A percentile compares a stretch with the other conserved stretches of the same genome.
phyloP scores from a whole-genome alignment of 2,888 invertebrate species.

The Sinopyrophorus schimmeli region DNA sequence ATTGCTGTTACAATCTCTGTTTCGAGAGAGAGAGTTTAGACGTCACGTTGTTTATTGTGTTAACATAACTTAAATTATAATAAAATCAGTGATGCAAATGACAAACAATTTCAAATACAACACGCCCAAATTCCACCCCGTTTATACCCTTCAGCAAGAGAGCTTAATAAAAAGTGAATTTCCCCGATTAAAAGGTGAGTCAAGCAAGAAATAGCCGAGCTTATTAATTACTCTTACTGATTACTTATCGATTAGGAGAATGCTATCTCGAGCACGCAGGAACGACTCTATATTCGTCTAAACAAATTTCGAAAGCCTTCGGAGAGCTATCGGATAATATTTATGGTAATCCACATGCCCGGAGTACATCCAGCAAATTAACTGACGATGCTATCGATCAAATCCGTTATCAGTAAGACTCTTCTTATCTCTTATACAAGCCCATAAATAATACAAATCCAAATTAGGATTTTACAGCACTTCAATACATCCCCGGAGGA shows the following conservation, averaged over 20 bases:
- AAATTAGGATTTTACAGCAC: conserved; percentile 77
- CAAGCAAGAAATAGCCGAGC: too few relatives aligned
- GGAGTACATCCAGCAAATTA: conserved; percentile 70
- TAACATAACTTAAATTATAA: too few relatives aligned
- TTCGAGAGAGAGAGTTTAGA: too few relatives aligned
- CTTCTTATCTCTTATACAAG: too few relatives aligned
- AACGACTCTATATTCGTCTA: conserved; percentile 77
- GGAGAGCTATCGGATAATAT: conserved; percentile 71
- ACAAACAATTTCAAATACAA: too few relatives aligned
- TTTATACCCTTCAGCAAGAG: conserved; percentile 39
- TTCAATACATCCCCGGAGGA: conserved; percentile 80
- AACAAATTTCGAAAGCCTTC: conserved; percentile 68
- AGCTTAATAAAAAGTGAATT: conserved; percentile 41
- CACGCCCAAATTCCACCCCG: conserved; percentile 18
- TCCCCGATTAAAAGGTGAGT: conserved; percentile 40
- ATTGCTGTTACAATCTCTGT: too few relatives aligned
- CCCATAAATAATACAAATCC: too few relatives aligned
- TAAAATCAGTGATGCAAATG: too few relatives aligned
- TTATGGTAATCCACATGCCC: conserved; percentile 89
- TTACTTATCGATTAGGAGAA: too few relatives aligned
- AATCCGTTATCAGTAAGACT: conserved; percentile 70
- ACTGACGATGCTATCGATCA: conserved; percentile 86
- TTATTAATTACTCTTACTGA: too few relatives aligned
- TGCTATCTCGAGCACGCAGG: conserved; percentile 91
- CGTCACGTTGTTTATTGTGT: too few relatives aligned